phyloP scores from a whole-genome alignment of 1,140 invertebrate species.

The Pissodes strobi region DNA sequence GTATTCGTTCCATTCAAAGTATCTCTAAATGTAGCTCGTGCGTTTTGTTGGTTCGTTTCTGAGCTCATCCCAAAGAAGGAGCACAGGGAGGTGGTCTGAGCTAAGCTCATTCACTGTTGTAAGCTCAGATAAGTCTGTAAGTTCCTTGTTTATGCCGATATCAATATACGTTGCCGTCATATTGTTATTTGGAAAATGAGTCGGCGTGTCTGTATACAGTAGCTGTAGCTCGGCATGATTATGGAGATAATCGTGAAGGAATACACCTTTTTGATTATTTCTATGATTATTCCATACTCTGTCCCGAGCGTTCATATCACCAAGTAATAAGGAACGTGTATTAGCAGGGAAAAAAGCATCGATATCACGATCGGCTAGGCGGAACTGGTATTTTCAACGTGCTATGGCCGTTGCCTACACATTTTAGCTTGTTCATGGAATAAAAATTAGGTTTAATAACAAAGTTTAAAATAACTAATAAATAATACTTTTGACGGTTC shows the following conservation, averaged over 20 bases:
- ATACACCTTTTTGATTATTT: neutral
- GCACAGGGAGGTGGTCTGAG: slow-evolving; percentile 3
- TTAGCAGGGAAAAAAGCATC: neutral
- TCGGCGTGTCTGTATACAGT: neutral
- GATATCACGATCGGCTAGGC: neutral
- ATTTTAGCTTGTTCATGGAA: no score
- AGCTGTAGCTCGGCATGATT: neutral
- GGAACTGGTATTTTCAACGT: no score
- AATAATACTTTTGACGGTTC: no score
- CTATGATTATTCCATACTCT: neutral
- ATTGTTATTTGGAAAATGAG: neutral
- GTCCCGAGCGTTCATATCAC: neutral
- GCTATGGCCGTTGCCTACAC: no score
- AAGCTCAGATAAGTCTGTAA: neutral
- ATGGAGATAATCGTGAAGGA: neutral
- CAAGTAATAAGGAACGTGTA: neutral
- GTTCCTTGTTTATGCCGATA: neutral
- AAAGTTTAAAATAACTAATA: no score
- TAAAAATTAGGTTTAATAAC: no score
- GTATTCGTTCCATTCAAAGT: neutral
- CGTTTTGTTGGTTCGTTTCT: neutral
- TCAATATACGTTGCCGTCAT: neutral
- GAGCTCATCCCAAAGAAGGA: neutral
- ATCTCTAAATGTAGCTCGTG: neutral
- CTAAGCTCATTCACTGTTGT: neutral